Evolutionary conservation across 1,140 invertebrate genomes (phyloP), one percentile per base, ranked within the genome.

Genomic region (Drosophila guanche): DNA sequence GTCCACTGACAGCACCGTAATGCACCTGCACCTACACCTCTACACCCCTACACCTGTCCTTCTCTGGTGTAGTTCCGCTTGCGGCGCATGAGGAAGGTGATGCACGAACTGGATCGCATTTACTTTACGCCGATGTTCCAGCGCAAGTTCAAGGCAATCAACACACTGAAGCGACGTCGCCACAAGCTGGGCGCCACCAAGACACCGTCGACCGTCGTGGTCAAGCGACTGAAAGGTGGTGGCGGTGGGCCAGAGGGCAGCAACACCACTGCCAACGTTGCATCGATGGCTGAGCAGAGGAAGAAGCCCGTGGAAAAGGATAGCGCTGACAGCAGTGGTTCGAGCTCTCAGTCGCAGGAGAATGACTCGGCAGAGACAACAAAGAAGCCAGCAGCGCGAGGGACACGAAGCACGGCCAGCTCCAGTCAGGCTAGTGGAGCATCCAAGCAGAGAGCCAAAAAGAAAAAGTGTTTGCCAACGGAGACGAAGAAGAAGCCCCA

Each of bases 101-200:
- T 90, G 89, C 89, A 73, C 37, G 89, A 84, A 29, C 57, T 90
- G 65, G 89, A 90, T 62, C 88, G 88, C 52, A 81, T 90, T 45
- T 90, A 90, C 57, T 90, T 90, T 8, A 83, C 83, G 22, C 89
- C 89, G 5, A 65, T 90, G 20, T 90, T 90, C 2, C 81, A 90
- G 48, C 75, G 77, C 10, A 90, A 90, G 48, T 90, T 88, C 12
- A 89, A 76, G 33, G 74, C 79, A 1, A 54, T 90, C 6, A 65
- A 75, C 8, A 59, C 67, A 10, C 25, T 78, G 5, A 90, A 90
- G 42, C 58, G 71, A 3, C 65, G 84, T n/a, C 77, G 59, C 5
- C 69, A 76, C 22, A 89, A 89, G 23, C 7, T 89, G 55, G 72
- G 54, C 16, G 29, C 33, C 29, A 79, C 71, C 37, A 5, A 33